phyloP scores from a whole-genome alignment of 2,113 vertebrate genomes.

The Eudyptes chrysolophus region DNA sequence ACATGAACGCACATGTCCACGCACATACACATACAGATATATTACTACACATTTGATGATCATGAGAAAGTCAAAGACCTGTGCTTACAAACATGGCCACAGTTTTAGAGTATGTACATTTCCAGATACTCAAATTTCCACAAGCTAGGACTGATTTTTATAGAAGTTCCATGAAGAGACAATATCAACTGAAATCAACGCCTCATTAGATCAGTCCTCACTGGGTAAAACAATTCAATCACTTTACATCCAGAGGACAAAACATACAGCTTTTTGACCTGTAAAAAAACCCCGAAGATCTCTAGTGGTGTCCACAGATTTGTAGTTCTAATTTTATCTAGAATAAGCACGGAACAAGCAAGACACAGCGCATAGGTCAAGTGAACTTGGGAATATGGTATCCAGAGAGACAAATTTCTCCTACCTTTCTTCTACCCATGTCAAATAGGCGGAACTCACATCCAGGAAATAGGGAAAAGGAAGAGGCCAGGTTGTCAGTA shows the following conservation, averaged over 20 bases:
- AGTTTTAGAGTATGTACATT: rapidly evolving
- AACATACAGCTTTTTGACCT: not conserved
- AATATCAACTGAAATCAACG: not conserved
- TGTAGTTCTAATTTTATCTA: not conserved
- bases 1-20: not conserved
- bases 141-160: not conserved
- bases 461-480: constrained; percentile 43
- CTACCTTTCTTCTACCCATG: constrained; percentile 55
- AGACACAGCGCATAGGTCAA: not conserved
- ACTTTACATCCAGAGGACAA: not conserved
- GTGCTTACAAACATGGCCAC: not conserved
- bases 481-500: constrained; percentile 50
- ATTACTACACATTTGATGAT: not conserved
- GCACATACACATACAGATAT: not conserved
- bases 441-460: constrained; percentile 42
- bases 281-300: not conserved
- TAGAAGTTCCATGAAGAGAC: not conserved
- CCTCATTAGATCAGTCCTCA: not conserved
- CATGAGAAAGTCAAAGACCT: not conserved
- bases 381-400: not conserved
- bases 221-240: not conserved
- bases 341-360: not conserved
- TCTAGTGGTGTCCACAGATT: not conserved
- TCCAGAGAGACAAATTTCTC: constrained; percentile 42
- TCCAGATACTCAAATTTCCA: not conserved